These are phyloP conservation scores for Eulemur rubriventer DNA, from an alignment of 2,797 vertebrate species.

Conservation along the genomic window DNA sequence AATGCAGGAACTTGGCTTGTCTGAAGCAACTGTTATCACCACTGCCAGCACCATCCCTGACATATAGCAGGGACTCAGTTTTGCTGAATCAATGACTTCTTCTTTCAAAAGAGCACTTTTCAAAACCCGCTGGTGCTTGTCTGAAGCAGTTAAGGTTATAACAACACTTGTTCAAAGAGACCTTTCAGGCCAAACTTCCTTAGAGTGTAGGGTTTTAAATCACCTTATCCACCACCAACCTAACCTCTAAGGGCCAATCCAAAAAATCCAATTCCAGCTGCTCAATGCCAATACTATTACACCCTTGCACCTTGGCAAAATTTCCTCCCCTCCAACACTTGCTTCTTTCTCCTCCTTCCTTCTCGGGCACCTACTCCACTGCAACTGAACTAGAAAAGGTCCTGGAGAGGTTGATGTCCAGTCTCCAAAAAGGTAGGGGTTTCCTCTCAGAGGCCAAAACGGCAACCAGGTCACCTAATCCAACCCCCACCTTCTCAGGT, in stretches of 20 bases:
- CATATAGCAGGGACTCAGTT: neutral
- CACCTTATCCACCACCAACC: neutral
- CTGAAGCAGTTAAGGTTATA: neutral
- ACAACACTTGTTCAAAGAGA: neutral
- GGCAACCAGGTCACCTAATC: neutral
- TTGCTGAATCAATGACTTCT: slow-evolving; percentile 1
- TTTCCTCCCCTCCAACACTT: neutral
- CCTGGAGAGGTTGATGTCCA: neutral
- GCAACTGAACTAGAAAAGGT: neutral
- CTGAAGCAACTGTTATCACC: neutral
- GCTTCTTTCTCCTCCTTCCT: neutral
- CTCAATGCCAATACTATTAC: neutral
- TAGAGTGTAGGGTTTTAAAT: neutral
- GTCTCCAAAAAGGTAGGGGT: neutral
- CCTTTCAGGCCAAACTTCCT: neutral
- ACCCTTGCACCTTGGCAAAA: neutral
- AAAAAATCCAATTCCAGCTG: neutral
- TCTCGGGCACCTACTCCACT: neutral
- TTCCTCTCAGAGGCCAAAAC: neutral
- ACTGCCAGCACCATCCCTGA: neutral
- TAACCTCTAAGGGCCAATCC: neutral
- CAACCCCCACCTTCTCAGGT: neutral
- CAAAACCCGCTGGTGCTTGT: neutral
- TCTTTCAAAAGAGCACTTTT: neutral
- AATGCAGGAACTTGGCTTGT: neutral